Evolutionary conservation across 2,888 invertebrate species (phyloP).

Genomic region (Rhagophthalmus giganteus): DNA sequence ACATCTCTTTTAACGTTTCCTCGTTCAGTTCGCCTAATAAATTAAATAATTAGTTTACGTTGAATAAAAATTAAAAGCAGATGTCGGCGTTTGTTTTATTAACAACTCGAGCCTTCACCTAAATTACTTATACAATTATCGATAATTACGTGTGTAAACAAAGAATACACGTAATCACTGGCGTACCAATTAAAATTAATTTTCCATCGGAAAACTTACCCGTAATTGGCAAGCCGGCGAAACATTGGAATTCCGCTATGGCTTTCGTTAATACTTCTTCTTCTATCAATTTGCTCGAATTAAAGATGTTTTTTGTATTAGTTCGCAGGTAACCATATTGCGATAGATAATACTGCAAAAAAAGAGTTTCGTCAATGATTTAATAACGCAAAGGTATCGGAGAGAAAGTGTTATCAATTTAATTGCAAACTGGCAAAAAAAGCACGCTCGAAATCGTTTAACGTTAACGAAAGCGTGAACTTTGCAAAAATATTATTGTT

Average conservation of each 20-base stretch:
- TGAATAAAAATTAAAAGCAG: too few relatives aligned
- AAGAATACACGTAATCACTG: constrained; percentile 5
- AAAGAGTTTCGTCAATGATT: constrained; percentile 28
- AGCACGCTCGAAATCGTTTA: too few relatives aligned
- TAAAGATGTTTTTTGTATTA: constrained; percentile 62
- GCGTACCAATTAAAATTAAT: too few relatives aligned
- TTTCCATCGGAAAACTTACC: too few relatives aligned
- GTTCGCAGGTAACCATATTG: constrained; percentile 84
- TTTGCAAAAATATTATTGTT: too few relatives aligned
- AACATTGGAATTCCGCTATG: constrained; percentile 85
- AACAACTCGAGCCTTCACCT: constrained; percentile 21
- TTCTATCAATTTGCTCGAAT: constrained; percentile 74
- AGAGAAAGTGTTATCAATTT: too few relatives aligned
- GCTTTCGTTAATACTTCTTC: constrained; percentile 76
- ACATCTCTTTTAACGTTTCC: constrained; percentile 79
- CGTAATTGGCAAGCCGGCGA: constrained; percentile 86
- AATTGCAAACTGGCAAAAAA: too few relatives aligned
- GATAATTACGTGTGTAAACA: constrained; percentile 23
- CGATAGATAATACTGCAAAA: constrained; percentile 84
- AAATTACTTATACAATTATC: constrained; percentile 21
- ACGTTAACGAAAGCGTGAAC: too few relatives aligned
- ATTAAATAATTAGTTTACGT: too few relatives aligned
- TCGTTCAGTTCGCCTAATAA: constrained; percentile 77
- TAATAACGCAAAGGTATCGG: neutral
- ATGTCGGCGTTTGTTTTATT: constrained; percentile 2